phyloP scores from a whole-genome alignment of 2,888 invertebrate genomes.

The Caenorhabditis plicata region DNA sequence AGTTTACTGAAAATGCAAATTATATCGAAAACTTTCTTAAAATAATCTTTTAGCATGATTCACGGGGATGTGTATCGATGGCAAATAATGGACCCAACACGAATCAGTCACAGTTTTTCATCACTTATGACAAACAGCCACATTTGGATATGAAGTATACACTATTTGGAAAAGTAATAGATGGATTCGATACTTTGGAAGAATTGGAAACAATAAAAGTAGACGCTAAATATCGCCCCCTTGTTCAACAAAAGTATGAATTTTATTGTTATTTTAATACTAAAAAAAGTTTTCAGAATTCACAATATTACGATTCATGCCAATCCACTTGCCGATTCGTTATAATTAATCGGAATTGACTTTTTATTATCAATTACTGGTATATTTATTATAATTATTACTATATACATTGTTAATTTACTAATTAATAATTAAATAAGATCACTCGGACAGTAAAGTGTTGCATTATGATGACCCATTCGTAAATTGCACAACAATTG shows the following conservation, averaged over 20 bases:
- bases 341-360: conserved; percentile 2
- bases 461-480: conserved; percentile 58
- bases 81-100: conserved; percentile 97
- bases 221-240: conserved; percentile 86
- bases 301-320: conserved; percentile 92
- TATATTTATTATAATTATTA: not conserved
- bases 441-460: conserved; percentile 40
- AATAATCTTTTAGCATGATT: conserved; percentile 74
- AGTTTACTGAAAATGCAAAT: not conserved
- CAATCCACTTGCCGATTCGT: conserved; percentile 81
- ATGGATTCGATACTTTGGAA: conserved; percentile 92
- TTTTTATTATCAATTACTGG: not conserved
- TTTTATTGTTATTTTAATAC: not conserved
- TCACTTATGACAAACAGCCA: conserved; percentile 88
- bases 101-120: conserved; percentile 92
- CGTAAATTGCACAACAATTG: conserved; percentile 63
- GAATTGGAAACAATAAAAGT: conserved; percentile 92
- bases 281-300: conserved; percentile 69
- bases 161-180: conserved; percentile 91
- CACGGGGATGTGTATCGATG: conserved; percentile 89
- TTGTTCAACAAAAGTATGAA: conserved; percentile 76
- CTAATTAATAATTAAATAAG: conserved; percentile 1
- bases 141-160: conserved; percentile 96
- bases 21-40: not conserved
- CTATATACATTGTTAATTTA: not conserved